phyloP scores from a whole-genome alignment of 2,888 invertebrate genomes.

The Sphaerophoria rueppellii region DNA sequence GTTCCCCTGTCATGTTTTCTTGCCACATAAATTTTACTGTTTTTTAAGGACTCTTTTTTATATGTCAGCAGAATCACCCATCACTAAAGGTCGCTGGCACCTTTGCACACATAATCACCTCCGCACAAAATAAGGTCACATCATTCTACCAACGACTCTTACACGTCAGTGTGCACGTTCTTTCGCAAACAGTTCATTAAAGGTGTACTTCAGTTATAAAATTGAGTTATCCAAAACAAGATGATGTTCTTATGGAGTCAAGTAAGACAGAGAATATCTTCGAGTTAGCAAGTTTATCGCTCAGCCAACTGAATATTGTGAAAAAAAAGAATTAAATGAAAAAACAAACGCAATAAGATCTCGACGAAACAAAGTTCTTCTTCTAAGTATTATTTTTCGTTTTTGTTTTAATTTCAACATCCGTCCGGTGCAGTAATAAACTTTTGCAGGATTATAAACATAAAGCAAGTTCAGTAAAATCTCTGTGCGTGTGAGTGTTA shows the following conservation, averaged over 20 bases:
- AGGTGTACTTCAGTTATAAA: slow-evolving; percentile 11
- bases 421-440: slow-evolving; percentile 52
- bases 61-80: slow-evolving; percentile 1
- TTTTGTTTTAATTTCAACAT: not conserved
- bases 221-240: slow-evolving; percentile 22
- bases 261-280: not conserved
- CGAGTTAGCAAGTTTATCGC: slow-evolving; percentile 8
- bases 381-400: not conserved
- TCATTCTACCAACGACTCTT: not conserved
- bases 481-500: slow-evolving; percentile 7
- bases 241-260: not conserved
- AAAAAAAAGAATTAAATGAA: slow-evolving; percentile 21
- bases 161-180: not conserved
- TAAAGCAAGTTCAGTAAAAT: slow-evolving; percentile 32
- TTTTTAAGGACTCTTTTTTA: slow-evolving; percentile 1
- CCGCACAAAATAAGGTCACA: slow-evolving; percentile 7
- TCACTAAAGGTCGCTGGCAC: not conserved
- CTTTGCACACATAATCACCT: not conserved
- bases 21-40: not conserved
- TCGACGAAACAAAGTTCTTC: slow-evolving; percentile 34
- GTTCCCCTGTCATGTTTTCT: too few species aligned
- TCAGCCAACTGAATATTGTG: not conserved
- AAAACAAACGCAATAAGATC: not conserved
- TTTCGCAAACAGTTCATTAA: slow-evolving; percentile 21
- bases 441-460: slow-evolving; percentile 53